phyloP scores from a whole-genome alignment of 1,140 invertebrate genomes.

The Aethina tumida region DNA sequence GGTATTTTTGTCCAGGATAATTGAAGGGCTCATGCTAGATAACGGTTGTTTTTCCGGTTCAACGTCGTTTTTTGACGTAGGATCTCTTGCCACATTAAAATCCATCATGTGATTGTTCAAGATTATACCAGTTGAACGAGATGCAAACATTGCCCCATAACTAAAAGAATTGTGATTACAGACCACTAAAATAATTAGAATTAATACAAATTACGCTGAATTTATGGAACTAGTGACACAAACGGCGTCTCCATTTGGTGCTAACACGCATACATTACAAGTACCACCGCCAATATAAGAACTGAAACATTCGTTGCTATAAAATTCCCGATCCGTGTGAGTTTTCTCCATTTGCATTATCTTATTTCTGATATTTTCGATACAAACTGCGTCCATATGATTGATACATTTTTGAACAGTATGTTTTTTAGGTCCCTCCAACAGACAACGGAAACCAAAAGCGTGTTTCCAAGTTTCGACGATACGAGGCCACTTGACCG shows the following conservation, averaged over 20 bases:
- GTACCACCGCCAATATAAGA: constrained; percentile 43
- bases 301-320: not conserved
- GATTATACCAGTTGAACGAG: constrained; percentile 71
- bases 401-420: not conserved
- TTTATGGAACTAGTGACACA: constrained; percentile 68
- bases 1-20: constrained; percentile 54
- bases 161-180: constrained; percentile 38
- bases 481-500: constrained; percentile 3
- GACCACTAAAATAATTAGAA: constrained; percentile 20
- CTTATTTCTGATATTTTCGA: not conserved
- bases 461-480: constrained; percentile 6
- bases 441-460: not conserved
- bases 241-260: constrained; percentile 63
- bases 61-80: constrained; percentile 73
- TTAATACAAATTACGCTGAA: constrained; percentile 45
- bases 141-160: constrained; percentile 60
- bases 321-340: not conserved
- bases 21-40: constrained; percentile 79
- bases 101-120: constrained; percentile 94
- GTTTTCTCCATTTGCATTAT: not conserved
- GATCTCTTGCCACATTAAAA: constrained; percentile 73
- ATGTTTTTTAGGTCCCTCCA: not conserved
- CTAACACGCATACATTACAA: constrained; percentile 60
- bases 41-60: constrained; percentile 67
- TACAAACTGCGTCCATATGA: not conserved